Evolutionary conservation across 2,888 invertebrate genomes (phyloP).

Genomic region (Allacma fusca): DNA sequence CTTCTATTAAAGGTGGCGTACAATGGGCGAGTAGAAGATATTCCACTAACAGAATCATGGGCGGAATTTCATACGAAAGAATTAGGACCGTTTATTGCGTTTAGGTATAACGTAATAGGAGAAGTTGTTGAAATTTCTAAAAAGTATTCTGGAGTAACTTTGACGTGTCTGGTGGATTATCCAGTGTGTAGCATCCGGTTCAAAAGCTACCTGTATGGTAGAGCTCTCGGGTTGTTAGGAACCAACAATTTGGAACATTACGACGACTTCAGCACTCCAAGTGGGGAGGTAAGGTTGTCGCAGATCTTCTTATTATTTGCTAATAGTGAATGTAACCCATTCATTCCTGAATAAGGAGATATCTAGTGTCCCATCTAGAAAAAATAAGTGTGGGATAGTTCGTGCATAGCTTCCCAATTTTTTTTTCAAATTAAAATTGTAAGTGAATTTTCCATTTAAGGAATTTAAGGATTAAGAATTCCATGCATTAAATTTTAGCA

Average conservation of each 20-base stretch:
- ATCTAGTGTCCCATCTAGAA: no score
- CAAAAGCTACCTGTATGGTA: constrained; percentile 87
- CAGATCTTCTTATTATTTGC: neutral
- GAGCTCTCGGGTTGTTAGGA: constrained; percentile 84
- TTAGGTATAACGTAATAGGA: constrained; percentile 54
- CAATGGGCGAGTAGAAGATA: neutral
- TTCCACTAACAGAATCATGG: constrained; percentile 3
- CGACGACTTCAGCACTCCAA: constrained; percentile 81
- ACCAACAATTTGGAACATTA: constrained; percentile 87
- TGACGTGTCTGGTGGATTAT: constrained; percentile 72
- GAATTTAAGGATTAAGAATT: no score
- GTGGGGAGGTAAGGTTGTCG: constrained; percentile 72
- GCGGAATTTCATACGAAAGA: constrained; percentile 18
- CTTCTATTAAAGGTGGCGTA: constrained; percentile 23
- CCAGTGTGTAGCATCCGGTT: constrained; percentile 76
- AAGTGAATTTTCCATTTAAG: no score
- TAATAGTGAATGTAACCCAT: no score
- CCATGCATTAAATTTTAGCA: no score
- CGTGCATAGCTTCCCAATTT: no score
- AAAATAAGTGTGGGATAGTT: no score
- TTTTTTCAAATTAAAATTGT: neutral
- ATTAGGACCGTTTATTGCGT: constrained; percentile 60
- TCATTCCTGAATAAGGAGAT: neutral
- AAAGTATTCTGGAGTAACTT: constrained; percentile 70
- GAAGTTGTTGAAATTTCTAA: constrained; percentile 29